Evolutionary conservation across 2,113 vertebrate genomes (phyloP), one percentile per base, ranked within the genome.

Genomic region (Xiphophorus couchianus): DNA sequence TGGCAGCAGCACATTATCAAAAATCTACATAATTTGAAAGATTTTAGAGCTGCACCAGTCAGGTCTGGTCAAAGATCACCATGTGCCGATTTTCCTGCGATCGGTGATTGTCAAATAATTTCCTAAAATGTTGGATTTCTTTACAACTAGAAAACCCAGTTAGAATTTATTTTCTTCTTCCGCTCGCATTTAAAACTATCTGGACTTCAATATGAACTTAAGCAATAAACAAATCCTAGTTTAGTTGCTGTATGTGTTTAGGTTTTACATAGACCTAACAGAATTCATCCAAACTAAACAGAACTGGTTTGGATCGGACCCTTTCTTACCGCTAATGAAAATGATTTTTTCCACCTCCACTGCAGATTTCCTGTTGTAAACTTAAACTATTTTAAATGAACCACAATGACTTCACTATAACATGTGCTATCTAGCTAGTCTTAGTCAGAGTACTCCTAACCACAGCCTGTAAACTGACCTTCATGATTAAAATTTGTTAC

Each of bases 81-180:
- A 2, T 15, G 4, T 17, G 13, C 14, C 42, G 4, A 44, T 44
- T 44, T 44, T 44, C 15, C 42, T 17, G 13, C 42, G 15, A 44
- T 44, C 42, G 5, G 42, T 44, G 42, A 48, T 48, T 1, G 15
- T 13, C 39, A 14, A 42, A 42, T 42, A 14, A 42, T 42, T 42
- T 42, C 13, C 39, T 12, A 42, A 42, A 42, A 42, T 13, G 10
- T 42, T 14, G 13, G 39, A 42, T 42, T 42, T 39, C 39, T 39
- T 39, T 42, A 68, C 62, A 69, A 71, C 62, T 74, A 58, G 22
- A 71, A 87, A 81, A 66, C 37, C 27, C 28, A 37, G 66, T 71
- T 11, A 39, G 27, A 39, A 68, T 31, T 14, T 76, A 14, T 0
- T 15, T 12, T 61, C 65, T 83, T 28, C n/a, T 42, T 48, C 44